A percentile compares a stretch with the other conserved stretches of the same genome.
Evolutionary conservation across 2,797 vertebrate species (phyloP).

Genomic region (Rhincodon typus): DNA sequence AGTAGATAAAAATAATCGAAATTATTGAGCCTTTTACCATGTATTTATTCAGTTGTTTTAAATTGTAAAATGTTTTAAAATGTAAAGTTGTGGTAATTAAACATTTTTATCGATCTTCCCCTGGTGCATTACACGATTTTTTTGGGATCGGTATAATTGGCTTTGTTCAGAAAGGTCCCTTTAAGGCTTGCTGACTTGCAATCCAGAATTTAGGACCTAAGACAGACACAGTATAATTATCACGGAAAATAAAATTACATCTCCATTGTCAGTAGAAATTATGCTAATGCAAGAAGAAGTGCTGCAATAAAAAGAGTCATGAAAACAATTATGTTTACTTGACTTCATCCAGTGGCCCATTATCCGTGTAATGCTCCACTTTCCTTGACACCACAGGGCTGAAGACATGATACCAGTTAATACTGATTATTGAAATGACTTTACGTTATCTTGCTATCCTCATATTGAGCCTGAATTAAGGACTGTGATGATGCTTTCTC

Average conservation of each 20-base stretch:
- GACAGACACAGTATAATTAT: neutral
- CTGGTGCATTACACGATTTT: neutral
- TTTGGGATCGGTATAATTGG: neutral
- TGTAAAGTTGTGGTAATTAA: conserved; percentile 23
- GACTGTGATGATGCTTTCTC: neutral
- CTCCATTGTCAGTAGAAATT: conserved; percentile 11
- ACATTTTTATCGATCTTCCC: conserved; percentile 24
- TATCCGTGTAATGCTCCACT: neutral
- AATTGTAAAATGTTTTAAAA: conserved; percentile 34
- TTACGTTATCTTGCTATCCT: neutral
- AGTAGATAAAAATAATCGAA: neutral
- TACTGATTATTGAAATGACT: neutral
- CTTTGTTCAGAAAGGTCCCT: neutral
- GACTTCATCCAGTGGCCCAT: neutral
- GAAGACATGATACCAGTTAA: neutral
- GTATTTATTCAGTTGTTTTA: conserved; percentile 37
- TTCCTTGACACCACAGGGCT: neutral
- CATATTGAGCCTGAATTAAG: neutral
- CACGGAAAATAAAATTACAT: conserved; percentile 1
- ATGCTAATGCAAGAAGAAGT: neutral
- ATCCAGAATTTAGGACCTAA: neutral
- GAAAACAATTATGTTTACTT: neutral
- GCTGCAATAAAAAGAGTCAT: neutral
- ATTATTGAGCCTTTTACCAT: conserved; percentile 2
- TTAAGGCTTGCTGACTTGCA: neutral